Evolutionary conservation across 2,797 vertebrate genomes (phyloP).

Genomic region (Anguilla megastoma): DNA sequence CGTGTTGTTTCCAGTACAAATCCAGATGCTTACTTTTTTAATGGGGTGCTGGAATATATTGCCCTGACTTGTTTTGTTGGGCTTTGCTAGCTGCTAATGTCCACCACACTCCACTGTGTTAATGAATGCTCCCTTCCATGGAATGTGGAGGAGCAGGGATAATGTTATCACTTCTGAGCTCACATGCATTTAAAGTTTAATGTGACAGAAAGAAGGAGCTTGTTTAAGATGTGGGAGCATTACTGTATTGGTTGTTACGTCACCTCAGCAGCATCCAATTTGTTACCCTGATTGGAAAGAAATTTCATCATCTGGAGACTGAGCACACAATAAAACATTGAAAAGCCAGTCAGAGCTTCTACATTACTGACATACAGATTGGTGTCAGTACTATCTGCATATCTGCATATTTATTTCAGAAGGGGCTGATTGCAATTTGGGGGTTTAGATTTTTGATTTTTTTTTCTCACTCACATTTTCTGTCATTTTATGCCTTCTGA

Average conservation of each 20-base stretch:
- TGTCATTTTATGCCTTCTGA: background rate
- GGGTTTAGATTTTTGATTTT: background rate
- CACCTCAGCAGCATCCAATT: background rate
- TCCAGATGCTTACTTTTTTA: constrained; percentile 28
- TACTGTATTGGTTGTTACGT: background rate
- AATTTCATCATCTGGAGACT: background rate
- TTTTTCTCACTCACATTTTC: background rate
- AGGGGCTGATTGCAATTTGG: background rate
- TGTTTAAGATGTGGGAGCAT: background rate
- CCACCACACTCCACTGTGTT: constrained; percentile 25
- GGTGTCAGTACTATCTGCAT: background rate
- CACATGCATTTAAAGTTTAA: background rate
- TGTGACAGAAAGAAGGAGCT: background rate
- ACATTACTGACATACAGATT: background rate
- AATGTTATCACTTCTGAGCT: constrained; percentile 9
- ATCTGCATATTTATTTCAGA: constrained; percentile 7
- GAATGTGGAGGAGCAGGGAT: background rate
- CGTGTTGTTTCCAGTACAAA: constrained; percentile 41
- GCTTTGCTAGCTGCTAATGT: constrained; percentile 21
- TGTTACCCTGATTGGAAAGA: background rate
- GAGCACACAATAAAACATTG: background rate
- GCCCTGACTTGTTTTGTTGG: constrained; percentile 1
- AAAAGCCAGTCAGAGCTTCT: background rate
- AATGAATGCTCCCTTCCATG: constrained; percentile 17
- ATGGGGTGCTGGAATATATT: constrained; percentile 27